A percentile compares a stretch with the other conserved stretches of the same genome.
These are phyloP conservation scores for Drosophila paucipuncta DNA, from an alignment of 2,888 invertebrate genomes.

Conservation along the genomic window DNA sequence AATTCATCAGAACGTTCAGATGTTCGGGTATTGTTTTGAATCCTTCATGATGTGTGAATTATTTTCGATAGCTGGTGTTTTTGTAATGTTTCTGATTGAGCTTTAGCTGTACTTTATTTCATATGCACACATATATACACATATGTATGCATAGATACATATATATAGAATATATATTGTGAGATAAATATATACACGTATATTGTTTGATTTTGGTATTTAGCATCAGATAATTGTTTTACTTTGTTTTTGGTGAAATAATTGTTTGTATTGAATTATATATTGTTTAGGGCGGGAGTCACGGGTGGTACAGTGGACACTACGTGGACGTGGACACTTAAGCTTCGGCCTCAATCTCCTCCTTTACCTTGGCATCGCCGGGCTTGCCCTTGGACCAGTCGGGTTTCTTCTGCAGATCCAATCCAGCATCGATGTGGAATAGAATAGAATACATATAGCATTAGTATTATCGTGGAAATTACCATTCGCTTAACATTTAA, in stretches of 20 bases:
- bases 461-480: slow-evolving; percentile 23
- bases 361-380: slow-evolving; percentile 94
- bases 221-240: slow-evolving; percentile 67
- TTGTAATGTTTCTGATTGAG: slow-evolving; percentile 62
- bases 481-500: slow-evolving; percentile 35
- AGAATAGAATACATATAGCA: slow-evolving; percentile 11
- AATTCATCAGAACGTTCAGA: slow-evolving; percentile 74
- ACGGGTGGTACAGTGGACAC: slow-evolving; percentile 82
- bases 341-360: slow-evolving; percentile 93
- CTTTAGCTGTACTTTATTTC: slow-evolving; percentile 55
- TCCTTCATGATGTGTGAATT: slow-evolving; percentile 68
- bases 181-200: slow-evolving; percentile 73
- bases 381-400: slow-evolving; percentile 97
- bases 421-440: slow-evolving; percentile 6
- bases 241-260: slow-evolving; percentile 44
- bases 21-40: slow-evolving; percentile 69
- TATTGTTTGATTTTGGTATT: slow-evolving; percentile 58
- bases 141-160: slow-evolving; percentile 19
- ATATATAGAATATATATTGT: slow-evolving; percentile 49
- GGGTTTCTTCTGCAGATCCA: slow-evolving; percentile 92
- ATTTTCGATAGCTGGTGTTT: slow-evolving; percentile 62
- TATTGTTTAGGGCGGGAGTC: slow-evolving; percentile 84
- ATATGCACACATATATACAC: slow-evolving; percentile 25
- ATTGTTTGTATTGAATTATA: slow-evolving; percentile 43
- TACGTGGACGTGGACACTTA: slow-evolving; percentile 87